phyloP scores from a whole-genome alignment of 2,113 vertebrate genomes.

The Stigmatopora argus region DNA sequence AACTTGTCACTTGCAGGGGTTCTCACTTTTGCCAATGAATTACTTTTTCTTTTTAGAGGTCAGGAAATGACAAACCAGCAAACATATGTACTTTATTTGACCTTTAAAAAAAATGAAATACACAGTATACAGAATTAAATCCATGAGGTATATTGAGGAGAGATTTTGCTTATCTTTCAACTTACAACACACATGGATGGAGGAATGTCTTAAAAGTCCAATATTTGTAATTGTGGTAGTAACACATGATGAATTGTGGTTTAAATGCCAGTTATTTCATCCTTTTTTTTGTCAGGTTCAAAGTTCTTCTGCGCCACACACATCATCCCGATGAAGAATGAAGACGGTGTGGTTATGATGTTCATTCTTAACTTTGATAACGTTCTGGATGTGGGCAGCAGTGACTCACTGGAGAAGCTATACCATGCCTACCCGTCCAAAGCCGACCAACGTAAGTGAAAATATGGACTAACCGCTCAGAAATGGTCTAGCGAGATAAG shows the following conservation, averaged over 20 bases:
- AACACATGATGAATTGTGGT: not conserved
- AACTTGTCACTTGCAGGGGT: not conserved
- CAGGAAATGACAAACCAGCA: no score
- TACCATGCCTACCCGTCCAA: slow-evolving; percentile 84
- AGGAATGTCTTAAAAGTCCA: no score
- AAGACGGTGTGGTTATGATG: slow-evolving; percentile 98
- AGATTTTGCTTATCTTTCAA: not conserved
- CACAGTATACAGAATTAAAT: not conserved
- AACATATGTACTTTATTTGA: no score
- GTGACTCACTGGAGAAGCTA: slow-evolving; percentile 79
- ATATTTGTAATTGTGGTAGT: no score
- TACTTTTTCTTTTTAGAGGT: not conserved
- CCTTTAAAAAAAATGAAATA: not conserved
- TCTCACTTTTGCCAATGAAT: not conserved
- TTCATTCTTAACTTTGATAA: slow-evolving; percentile 98
- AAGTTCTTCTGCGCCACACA: slow-evolving; percentile 95
- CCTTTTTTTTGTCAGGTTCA: slow-evolving; percentile 73
- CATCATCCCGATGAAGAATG: slow-evolving; percentile 97
- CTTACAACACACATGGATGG: not conserved
- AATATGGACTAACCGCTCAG: not conserved
- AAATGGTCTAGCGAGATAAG: not conserved
- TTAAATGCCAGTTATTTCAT: slow-evolving; percentile 14
- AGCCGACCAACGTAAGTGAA: slow-evolving; percentile 83
- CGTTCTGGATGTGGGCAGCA: slow-evolving; percentile 80
- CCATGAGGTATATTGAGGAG: not conserved